phyloP scores from a whole-genome alignment of 2,888 invertebrate genomes.

The Automeris io region DNA sequence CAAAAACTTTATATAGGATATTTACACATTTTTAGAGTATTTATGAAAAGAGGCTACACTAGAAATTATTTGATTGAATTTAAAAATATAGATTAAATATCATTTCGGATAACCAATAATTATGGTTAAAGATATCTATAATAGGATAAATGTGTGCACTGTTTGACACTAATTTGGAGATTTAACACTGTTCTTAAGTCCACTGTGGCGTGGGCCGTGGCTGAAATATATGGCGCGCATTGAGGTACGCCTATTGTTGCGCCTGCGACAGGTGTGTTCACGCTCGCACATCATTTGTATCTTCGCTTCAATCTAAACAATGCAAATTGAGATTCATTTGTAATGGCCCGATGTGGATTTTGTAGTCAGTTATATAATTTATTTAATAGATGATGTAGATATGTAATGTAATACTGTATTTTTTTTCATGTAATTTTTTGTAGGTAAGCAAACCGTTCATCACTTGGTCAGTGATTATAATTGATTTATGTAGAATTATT shows the following conservation, averaged over 20 bases:
- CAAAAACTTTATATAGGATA: too few relatives aligned
- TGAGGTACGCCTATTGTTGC: slow-evolving; percentile 24
- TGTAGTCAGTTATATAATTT: neutral
- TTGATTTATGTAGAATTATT: neutral
- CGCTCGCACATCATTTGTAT: slow-evolving; percentile 6
- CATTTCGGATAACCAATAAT: too few relatives aligned
- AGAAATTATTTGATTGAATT: too few relatives aligned
- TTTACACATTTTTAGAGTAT: too few relatives aligned
- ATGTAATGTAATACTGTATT: neutral
- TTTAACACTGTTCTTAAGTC: too few relatives aligned
- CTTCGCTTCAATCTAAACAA: slow-evolving; percentile 3
- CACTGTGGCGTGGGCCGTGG: neutral
- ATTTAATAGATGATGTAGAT: neutral
- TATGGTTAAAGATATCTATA: neutral
- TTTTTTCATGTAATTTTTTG: neutral
- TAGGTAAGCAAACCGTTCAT: neutral
- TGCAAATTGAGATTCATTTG: neutral
- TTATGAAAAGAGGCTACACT: too few relatives aligned
- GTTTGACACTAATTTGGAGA: too few relatives aligned
- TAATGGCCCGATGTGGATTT: neutral
- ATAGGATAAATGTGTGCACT: too few relatives aligned
- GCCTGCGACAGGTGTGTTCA: slow-evolving; percentile 25
- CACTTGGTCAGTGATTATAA: neutral
- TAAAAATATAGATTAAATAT: too few relatives aligned
- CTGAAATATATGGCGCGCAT: neutral